Conservation (phyloP, 2,888 invertebrate species). For the Hyalella azteca region DNA sequence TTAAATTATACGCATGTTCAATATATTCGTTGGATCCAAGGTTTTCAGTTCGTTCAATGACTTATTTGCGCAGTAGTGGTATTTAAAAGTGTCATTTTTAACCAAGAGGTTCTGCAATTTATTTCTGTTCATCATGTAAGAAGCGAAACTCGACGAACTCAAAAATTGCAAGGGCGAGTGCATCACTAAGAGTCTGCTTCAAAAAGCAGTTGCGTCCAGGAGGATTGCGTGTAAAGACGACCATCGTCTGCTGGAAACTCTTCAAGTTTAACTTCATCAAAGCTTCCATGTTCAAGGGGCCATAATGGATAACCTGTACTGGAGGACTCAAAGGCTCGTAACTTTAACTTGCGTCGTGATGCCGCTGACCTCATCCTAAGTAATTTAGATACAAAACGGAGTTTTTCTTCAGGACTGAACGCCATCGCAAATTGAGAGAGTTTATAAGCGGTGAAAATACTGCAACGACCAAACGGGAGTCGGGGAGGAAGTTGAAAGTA, state of each 20-base stretch:
- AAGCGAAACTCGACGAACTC: no score
- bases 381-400: not conserved
- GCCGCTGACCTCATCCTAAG: conserved; percentile 34
- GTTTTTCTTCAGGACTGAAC: not conserved
- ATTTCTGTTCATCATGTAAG: no score
- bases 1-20: no score
- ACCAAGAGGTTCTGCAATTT: no score
- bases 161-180: no score
- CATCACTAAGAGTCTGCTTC: no score
- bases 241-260: no score
- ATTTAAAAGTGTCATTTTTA: no score
- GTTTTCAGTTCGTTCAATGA: no score
- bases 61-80: no score
- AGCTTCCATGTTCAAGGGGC: conserved; percentile 2
- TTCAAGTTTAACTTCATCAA: conserved; percentile 1
- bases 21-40: no score
- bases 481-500: not conserved
- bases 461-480: not conserved
- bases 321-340: conserved; percentile 10
- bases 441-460: not conserved
- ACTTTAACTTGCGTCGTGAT: conserved; percentile 23
- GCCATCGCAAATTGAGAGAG: not conserved
- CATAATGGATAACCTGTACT: conserved; percentile 28
- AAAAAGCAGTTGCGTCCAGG: no score
- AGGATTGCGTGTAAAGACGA: not conserved